These are phyloP conservation scores for Stictocephala bisonia DNA, from an alignment of 2,888 invertebrate species.

Conservation along the genomic window DNA sequence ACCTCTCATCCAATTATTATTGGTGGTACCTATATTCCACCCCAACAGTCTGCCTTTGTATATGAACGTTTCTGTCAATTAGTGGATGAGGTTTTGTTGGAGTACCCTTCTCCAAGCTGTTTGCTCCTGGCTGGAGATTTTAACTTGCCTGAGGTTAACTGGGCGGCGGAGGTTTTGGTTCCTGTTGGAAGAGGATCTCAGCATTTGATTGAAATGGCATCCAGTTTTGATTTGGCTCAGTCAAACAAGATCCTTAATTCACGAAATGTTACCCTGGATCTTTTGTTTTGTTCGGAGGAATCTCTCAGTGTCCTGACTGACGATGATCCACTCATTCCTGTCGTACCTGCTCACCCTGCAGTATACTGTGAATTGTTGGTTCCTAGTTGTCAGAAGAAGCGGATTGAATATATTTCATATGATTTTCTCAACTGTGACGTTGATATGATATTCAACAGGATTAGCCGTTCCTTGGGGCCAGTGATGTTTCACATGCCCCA, in stretches of 20 bases:
- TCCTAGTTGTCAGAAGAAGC: neutral
- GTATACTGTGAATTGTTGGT: neutral
- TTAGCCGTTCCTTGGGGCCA: neutral
- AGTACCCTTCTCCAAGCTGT: neutral
- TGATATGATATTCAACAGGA: neutral
- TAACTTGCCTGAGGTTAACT: slow-evolving; percentile 7
- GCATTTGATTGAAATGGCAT: neutral
- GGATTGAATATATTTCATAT: neutral
- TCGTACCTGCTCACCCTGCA: slow-evolving; percentile 15
- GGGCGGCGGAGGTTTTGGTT: neutral
- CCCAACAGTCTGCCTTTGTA: slow-evolving; percentile 1
- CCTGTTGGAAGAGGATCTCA: slow-evolving; percentile 4
- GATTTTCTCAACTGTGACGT: slow-evolving; percentile 9
- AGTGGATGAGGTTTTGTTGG: neutral
- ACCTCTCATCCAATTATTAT: slow-evolving; percentile 18
- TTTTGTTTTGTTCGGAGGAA: neutral
- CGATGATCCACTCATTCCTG: neutral
- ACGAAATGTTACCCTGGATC: slow-evolving; percentile 7
- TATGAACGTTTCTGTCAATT: slow-evolving; percentile 3
- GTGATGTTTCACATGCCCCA: neutral
- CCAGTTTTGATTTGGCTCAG: slow-evolving; percentile 1
- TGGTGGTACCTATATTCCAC: slow-evolving; percentile 8
- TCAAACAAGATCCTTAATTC: neutral
- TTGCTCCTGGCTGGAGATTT: slow-evolving; percentile 9
- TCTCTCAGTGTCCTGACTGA: neutral